A percentile compares a stretch with the other conserved stretches of the same genome.
These are phyloP conservation scores for Apamea epomidion DNA, from an alignment of 2,888 invertebrate species.

Conservation along the genomic window DNA sequence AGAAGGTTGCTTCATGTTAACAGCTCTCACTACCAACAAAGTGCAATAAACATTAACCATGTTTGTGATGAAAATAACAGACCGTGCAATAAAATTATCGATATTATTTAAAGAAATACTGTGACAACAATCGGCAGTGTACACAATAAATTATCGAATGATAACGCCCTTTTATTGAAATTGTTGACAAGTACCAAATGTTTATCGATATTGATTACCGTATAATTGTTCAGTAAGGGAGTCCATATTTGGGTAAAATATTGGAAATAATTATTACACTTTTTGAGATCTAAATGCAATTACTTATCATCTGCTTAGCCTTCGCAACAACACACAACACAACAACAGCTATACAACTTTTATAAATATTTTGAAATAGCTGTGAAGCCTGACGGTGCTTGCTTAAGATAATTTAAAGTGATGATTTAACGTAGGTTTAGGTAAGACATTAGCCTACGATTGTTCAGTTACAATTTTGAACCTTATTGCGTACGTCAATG, in stretches of 20 bases:
- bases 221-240: not conserved
- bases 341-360: no score
- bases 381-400: not conserved
- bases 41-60: constrained; percentile 10
- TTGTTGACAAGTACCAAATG: constrained; percentile 17
- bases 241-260: constrained; percentile 8
- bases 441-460: not conserved
- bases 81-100: constrained; percentile 15
- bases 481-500: not conserved
- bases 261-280: not conserved
- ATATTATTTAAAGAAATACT: constrained; percentile 29
- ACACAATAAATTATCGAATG: constrained; percentile 24
- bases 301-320: not conserved
- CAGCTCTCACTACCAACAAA: not conserved
- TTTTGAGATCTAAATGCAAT: not conserved
- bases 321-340: not conserved
- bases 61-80: constrained; percentile 31
- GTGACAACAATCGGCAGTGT: constrained; percentile 13
- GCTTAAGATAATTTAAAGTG: not conserved
- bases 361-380: not conserved
- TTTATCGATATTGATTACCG: constrained; percentile 19
- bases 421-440: not conserved
- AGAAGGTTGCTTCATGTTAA: not conserved
- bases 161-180: constrained; percentile 40
- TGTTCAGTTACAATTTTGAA: constrained; percentile 1